Percentiles rank a stretch among this genome's conserved stretches.
phyloP scores from a whole-genome alignment of 2,888 invertebrate genomes.

The Drosophila mimetica region DNA sequence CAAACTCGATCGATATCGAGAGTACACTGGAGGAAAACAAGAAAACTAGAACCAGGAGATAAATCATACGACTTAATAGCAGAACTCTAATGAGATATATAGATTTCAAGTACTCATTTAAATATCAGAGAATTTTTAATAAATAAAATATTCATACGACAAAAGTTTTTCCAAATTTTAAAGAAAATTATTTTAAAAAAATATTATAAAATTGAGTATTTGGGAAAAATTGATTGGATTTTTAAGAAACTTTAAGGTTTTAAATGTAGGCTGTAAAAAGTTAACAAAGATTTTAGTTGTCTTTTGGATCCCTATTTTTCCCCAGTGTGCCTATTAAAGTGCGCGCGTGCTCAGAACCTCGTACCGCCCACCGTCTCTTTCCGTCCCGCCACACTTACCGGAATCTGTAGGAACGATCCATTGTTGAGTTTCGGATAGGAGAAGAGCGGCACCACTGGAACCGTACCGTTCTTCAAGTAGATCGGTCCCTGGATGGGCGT shows the following conservation, averaged over 20 bases:
- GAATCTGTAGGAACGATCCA: conserved; percentile 94
- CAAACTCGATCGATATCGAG: conserved; percentile 72
- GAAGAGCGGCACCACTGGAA: conserved; percentile 94
- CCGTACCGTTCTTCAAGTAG: conserved; percentile 92
- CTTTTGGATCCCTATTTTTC: not conserved
- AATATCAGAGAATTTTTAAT: too few relatives aligned
- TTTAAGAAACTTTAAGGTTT: too few relatives aligned
- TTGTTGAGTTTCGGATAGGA: conserved; percentile 94
- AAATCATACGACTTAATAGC: not conserved
- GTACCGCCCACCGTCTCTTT: conserved; percentile 14
- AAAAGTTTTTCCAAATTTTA: too few relatives aligned
- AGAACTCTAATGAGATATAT: too few relatives aligned
- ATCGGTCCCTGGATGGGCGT: conserved; percentile 96
- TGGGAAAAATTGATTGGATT: too few relatives aligned
- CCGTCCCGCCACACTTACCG: conserved; percentile 87
- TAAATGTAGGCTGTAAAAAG: too few relatives aligned
- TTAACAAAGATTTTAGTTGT: too few relatives aligned
- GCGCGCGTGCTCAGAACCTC: conserved; percentile 54
- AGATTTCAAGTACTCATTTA: too few relatives aligned
- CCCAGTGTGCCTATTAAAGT: conserved; percentile 28
- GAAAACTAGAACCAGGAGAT: conserved; percentile 22
- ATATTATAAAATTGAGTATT: too few relatives aligned
- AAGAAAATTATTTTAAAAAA: too few relatives aligned
- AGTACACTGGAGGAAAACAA: conserved; percentile 33
- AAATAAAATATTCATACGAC: too few relatives aligned